A percentile compares a stretch with the other conserved stretches of the same genome.
Evolutionary conservation across 2,797 vertebrate genomes (phyloP).

Genomic region (Falco biarmicus): DNA sequence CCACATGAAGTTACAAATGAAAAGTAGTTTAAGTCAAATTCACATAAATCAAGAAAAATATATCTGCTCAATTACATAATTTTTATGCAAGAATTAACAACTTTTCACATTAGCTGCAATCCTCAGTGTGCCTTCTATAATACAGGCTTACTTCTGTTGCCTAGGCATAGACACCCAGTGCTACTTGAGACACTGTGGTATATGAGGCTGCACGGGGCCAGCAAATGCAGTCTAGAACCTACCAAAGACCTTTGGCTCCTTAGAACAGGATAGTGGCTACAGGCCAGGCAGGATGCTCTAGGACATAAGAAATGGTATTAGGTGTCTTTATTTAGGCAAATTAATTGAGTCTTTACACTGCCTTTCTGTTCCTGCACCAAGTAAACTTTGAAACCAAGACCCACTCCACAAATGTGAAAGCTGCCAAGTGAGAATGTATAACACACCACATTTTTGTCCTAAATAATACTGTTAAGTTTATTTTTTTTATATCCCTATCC

Average conservation of each 20-base stretch:
- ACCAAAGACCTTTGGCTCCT: background rate
- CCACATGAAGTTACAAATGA: background rate
- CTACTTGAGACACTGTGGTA: background rate
- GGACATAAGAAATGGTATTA: background rate
- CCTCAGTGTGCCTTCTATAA: background rate
- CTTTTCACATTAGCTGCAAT: background rate
- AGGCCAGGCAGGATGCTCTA: background rate
- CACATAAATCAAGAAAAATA: background rate
- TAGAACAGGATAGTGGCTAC: background rate
- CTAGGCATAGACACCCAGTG: background rate
- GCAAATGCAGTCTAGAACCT: background rate
- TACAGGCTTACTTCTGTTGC: background rate
- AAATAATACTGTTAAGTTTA: background rate
- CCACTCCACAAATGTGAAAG: background rate
- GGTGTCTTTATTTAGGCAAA: background rate
- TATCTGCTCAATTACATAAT: background rate
- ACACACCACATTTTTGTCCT: background rate
- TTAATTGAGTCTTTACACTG: background rate
- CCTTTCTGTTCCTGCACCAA: background rate
- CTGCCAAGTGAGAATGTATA: background rate
- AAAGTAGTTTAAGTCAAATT: background rate
- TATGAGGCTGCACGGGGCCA: background rate
- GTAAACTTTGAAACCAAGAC: background rate
- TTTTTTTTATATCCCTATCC: background rate
- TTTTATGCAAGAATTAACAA: background rate